A percentile compares a stretch with the other conserved stretches of the same genome.
These are phyloP conservation scores for Nestor notabilis DNA, from an alignment of 2,113 vertebrate species.

Conservation along the genomic window DNA sequence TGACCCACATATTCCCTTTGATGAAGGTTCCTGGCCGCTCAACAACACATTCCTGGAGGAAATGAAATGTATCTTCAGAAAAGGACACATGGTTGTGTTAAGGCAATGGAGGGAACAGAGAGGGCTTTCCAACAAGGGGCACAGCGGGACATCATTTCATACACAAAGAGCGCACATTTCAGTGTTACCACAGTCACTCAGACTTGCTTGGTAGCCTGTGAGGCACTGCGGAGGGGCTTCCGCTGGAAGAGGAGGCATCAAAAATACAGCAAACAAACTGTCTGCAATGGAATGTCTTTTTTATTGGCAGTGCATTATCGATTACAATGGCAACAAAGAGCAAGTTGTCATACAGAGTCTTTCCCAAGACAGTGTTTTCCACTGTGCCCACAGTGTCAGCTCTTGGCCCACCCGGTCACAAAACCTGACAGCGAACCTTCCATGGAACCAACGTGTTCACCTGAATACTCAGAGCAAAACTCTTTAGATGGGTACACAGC, in stretches of 20 bases:
- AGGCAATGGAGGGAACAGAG: not conserved
- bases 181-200: conserved; percentile 21
- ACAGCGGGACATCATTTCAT: not conserved
- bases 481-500: conserved; percentile 5
- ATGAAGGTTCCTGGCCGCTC: not conserved
- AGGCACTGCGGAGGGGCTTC: conserved; percentile 26
- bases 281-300: conserved; percentile 72
- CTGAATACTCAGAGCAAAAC: conserved; percentile 7
- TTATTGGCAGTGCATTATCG: conserved; percentile 73
- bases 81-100: not conserved
- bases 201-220: not conserved
- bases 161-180: conserved; percentile 18
- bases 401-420: not conserved
- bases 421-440: conserved; percentile 13
- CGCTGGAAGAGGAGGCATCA: conserved; percentile 64
- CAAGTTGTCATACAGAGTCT: conserved; percentile 57
- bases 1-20: not conserved
- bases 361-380: conserved; percentile 32
- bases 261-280: conserved; percentile 81
- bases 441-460: not conserved
- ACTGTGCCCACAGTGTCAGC: conserved; percentile 2
- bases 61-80: conserved; percentile 26
- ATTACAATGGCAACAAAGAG: conserved; percentile 69
- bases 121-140: not conserved
- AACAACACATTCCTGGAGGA: not conserved